Conservation (phyloP, 2,113 vertebrate genomes). For the Girardinichthys multiradiatus region DNA sequence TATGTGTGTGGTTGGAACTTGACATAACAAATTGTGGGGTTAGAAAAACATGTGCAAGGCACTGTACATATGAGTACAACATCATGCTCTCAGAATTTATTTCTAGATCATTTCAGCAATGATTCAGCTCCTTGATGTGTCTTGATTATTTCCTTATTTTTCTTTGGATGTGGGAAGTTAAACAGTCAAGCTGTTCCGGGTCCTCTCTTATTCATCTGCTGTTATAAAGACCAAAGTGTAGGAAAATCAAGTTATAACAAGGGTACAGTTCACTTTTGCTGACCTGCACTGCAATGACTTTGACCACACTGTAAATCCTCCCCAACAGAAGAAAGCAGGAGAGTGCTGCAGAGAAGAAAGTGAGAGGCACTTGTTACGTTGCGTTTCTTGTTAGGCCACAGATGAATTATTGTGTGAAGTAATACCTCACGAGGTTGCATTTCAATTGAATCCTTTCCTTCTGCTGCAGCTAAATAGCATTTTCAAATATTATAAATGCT, state of each 20-base stretch:
- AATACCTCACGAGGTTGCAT: slow-evolving; percentile 46
- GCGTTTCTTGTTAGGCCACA: slow-evolving; percentile 63
- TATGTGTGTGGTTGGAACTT: too few relatives aligned
- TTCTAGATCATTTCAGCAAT: too few relatives aligned
- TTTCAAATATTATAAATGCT: slow-evolving; percentile 60
- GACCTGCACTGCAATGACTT: slow-evolving; percentile 63
- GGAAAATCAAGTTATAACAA: slow-evolving; percentile 33
- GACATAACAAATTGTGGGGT: too few relatives aligned
- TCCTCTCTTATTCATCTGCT: slow-evolving; percentile 61
- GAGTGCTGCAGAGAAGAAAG: slow-evolving; percentile 29
- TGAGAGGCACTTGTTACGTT: slow-evolving; percentile 48
- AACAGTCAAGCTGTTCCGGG: slow-evolving; percentile 59
- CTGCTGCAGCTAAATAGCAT: slow-evolving; percentile 49
- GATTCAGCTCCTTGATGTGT: too few relatives aligned
- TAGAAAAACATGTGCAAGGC: too few relatives aligned
- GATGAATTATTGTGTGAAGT: slow-evolving; percentile 52
- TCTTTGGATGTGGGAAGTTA: slow-evolving; percentile 48
- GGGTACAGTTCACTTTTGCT: slow-evolving; percentile 48
- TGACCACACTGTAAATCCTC: slow-evolving; percentile 67
- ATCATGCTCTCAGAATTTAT: too few relatives aligned
- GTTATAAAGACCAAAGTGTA: slow-evolving; percentile 52
- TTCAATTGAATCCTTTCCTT: slow-evolving; percentile 71
- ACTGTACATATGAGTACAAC: too few relatives aligned
- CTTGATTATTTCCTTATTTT: slow-evolving; percentile 18
- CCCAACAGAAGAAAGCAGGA: slow-evolving; percentile 36